Evolutionary conservation across 2,797 vertebrate species (phyloP), one percentile per base, ranked within the genome.

Genomic region (Phrynocephalus vlangalii): DNA sequence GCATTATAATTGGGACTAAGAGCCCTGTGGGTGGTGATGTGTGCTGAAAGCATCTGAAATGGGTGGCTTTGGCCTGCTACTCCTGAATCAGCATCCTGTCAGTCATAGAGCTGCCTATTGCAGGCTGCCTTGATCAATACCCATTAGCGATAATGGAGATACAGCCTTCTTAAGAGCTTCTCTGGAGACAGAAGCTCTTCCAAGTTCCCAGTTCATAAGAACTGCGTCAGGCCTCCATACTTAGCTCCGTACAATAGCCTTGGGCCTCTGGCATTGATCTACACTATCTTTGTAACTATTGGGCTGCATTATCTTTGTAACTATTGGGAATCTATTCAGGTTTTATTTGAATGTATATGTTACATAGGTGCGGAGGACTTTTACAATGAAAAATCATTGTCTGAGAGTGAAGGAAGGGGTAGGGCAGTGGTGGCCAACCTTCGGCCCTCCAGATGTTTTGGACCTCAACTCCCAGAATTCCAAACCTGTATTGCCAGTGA

Each of bases 111-210:
- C 0, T 71, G 63, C 26, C 22, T 67, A 18, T 83, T 8, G 79
- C 71, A 84, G 86, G 86, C 93, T 88, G 83, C 44, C 83, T 30
- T 11, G 91, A 94, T 96, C 94, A 16, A 95, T 96, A 95, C 5
- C 94, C 93, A 94, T 96, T 95, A 95, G 86, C 88, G 18, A 84
- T 94, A 90, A 91, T 91, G 94, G 86, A 92, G 87, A 81, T 0
- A 0, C 44, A 67, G 15, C 6, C 85, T 88, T 90, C 87, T 88
- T 78, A 79, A 88, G 89, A 70, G 88, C 38, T 44, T 88, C 81
- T 89, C 90, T 0, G 30, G 84, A 87, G 86, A 82, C 92, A 92
- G 93, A 92, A 26, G 2, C 22, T 82, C 60, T 86, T 93, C 92
- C 94, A 94, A 95, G 38, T 44, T 75, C 80, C 89, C 68, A 94